Evolutionary conservation across 30 jellyfish, hydroid and myxozoan species (phyloP), one percentile per base, ranked within the genome.

Genomic region (Catostylus mosaicus): DNA sequence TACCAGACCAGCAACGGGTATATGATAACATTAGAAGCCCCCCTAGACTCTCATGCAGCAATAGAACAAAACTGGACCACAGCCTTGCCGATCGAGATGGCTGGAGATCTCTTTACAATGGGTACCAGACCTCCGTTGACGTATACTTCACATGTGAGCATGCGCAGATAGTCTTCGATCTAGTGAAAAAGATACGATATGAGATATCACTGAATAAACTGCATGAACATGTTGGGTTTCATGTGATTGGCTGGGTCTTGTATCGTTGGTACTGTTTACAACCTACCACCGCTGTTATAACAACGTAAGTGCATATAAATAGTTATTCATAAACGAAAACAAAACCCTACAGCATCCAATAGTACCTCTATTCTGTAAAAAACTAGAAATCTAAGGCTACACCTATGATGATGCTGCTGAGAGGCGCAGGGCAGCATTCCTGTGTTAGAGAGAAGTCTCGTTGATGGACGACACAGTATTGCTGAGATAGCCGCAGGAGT

Each of bases 161-260:
- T 30, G 83, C 90, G 34, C 84, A 67, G 10, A 5, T 11, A 29
- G 83, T 80, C 33, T 35, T 48, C 22, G 60, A 36, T 45, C 32
- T 80, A 48, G 90, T 80, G 69, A 65, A 4, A 24, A 67, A 80
- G 30, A 80, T 80, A 50, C 66, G 67, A 56, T 52, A 80, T 20
- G 77, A 66, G 19, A 80, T 67, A 45, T 47, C 90, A 14, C 59
- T 80, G 19, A 67, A 67, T 37, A 80, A 23, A 67, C 77, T 80
- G 9, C 83, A 66, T 50, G 68, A 80, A 9, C 62, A 69, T 16
- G 78, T 80, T 23, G 90, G 90, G 19, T 32, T 38, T 23, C 84
- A 66, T 35, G 90, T 69, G 68, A 80, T 80, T 66, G 90, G 90
- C 1, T 80, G 90, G 90, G 90, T 67, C 3, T 56, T 80, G 45